Evolutionary conservation across 2,113 vertebrate genomes (phyloP), one percentile per base, ranked within the genome.

Genomic region (Phocoena phocoena): DNA sequence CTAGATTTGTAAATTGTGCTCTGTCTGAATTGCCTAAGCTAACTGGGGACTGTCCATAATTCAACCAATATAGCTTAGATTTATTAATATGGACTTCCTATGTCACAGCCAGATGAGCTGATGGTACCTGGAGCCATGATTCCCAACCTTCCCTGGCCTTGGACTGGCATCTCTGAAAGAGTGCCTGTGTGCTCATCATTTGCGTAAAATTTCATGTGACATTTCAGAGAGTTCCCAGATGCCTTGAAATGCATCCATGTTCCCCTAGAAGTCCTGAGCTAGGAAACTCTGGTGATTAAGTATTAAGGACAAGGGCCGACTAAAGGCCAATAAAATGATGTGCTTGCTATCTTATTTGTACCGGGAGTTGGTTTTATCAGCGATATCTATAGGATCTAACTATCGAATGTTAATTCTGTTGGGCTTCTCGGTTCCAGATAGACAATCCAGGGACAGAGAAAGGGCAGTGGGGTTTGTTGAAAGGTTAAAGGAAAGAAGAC

Each of bases 261-360:
- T 68, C 36, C 21, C 17, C 36, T 21, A 70, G 63, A 80, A 50
- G 4, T 47, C 33, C 60, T 26, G 70, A 86, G 68, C 36, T 89
- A 38, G 94, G 90, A 96, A 87, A 96, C 79, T 89, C 47, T 87
- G 91, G 62, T 31, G 15, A 96, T 93, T 96, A 96, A 60, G n/a
- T 62, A 88, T 85, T 96, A 74, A 96, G 68, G 53, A 89, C 8
- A 2, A 92, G 55, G 74, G 41, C 83, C 55, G 88, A 96, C 60
- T 38, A n/a, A n/a, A 77, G 88, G 50, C 80, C 0, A 36, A 96
- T 90, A 31, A 95, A 55, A 12, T 18, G 81, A 63, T 55, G 26
- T 83, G 28, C 20, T 53, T 79, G 55, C 36, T 83, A 53, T 83
- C 83, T 31, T 87, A 6, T 70, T 84, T 44, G 79, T 71, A 26